A percentile compares a stretch with the other conserved stretches of the same genome.
These are phyloP conservation scores for Papio anubis DNA, from an alignment of 2,113 vertebrate genomes.

Conservation along the genomic window DNA sequence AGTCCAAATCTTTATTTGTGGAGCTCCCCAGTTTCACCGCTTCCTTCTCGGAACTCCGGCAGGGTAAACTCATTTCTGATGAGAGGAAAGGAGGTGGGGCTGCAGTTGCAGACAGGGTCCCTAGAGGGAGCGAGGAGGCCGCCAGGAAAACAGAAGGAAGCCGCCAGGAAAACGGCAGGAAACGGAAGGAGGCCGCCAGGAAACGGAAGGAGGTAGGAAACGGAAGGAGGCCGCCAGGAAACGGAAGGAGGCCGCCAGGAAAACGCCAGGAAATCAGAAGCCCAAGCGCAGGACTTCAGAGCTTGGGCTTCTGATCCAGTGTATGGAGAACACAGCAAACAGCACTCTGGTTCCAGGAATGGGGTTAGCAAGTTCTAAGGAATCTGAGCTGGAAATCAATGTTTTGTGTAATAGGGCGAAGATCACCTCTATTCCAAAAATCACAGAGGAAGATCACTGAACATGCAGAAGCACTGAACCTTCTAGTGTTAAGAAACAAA, in stretches of 20 bases:
- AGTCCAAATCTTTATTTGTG: background rate
- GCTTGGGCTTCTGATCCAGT: background rate
- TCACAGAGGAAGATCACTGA: background rate
- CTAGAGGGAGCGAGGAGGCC: slow-evolving; percentile 63
- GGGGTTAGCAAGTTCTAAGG: background rate
- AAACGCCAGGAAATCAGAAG: no score
- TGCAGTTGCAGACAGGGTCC: background rate
- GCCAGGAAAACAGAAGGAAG: no score
- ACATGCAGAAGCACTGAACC: background rate
- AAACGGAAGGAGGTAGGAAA: no score
- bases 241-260: no score
- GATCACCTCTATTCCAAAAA: background rate
- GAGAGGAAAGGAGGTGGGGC: background rate
- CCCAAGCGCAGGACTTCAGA: background rate
- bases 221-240: no score
- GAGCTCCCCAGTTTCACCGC: background rate
- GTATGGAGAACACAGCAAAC: no score
- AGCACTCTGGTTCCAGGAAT: background rate
- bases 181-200: no score
- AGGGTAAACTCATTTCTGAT: rapidly evolving
- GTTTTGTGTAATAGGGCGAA: background rate
- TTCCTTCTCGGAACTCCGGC: background rate
- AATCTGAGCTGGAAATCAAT: background rate
- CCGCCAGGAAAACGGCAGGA: no score
- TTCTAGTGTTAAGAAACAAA: background rate